Evolutionary conservation across 1,140 invertebrate genomes (phyloP), one percentile per base, ranked within the genome.

Genomic region (Apis dorsata): DNA sequence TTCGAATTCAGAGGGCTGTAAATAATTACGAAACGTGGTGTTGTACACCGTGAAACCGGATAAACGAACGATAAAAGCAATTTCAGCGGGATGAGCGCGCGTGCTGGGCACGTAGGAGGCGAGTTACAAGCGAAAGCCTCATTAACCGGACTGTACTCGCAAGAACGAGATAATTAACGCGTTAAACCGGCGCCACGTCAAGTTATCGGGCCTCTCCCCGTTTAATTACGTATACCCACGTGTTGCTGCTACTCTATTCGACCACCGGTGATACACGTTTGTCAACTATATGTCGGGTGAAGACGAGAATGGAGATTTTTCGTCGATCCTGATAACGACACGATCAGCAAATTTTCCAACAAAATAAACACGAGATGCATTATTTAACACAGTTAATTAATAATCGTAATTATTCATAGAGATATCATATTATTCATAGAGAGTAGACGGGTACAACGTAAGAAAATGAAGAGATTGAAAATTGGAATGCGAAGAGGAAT

Each of bases 91-190:
- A 85, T 70, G 78, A 63, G 71, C 70, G 72, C 76, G 60, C 59
- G 81, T 71, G 86, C 65, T 69, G 76, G 59, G 81, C 78, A 90
- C 82, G 87, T 92, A 91, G 90, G 89, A 90, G 88, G 90, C 83
- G 85, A 88, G 83, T 81, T 82, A 83, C 88, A 80, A 83, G 87
- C 83, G 60, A 84, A 79, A 83, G 81, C 44, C 81, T 84, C 86
- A 87, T 90, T 82, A 88, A 87, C 83, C 59, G 78, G 83, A 85
- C 86, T 87, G 70, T 82, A 83, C 75, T 51, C 75, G 81, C 74
- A 86, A 89, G 88, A 81, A 86, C 85, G 80, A 88, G 91, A 92
- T 93, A 93, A 92, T 93, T 92, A 92, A 90, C 90, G 87, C 88
- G 90, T 91, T 90, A 91, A 88, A 90, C 83, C 79, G 79, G 81